Evolutionary conservation across 2,888 invertebrate genomes (phyloP), one percentile per base, ranked within the genome.

Genomic region (Apodemia zela): DNA sequence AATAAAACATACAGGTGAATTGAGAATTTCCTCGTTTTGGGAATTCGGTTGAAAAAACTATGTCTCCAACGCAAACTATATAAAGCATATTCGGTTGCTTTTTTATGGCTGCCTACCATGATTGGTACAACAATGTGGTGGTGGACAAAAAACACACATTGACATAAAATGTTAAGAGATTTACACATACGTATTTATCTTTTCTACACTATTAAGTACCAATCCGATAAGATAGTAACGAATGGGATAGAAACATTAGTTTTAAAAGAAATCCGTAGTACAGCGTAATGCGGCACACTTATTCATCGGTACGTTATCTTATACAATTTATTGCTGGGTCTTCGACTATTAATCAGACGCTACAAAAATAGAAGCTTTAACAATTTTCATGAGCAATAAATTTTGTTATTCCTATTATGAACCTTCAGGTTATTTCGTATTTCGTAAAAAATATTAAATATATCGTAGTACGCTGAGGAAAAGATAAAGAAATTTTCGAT

Each of bases 301-400:
- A 79, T 76, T 88, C 88, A 87, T 85, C 79, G 79, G 79, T 72
- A 74, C 78, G 77, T 79, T 87, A 87, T 87, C 87, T 82, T 71
- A 75, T 71, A 71, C 75, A 80, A 87, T 85, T 81, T 83, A 85
- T 82, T 77, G 76, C 70, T 70, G 77, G 72, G 72, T 79, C 72
- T 71, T 66, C 63, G 73, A 69, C 74, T 73, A 82, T 84, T 81
- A 78, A 80, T 85, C 80, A 82, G 65, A 25, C 65, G 68, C 51
- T 21, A 51, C 51, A 17, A 21, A 21, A 51, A 51, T 51, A 51
- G 13, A 51, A 51, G 21, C 51, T 51, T 51, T 51, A 51, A 51
- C 51, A 51, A 51, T 51, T 38, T 51, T 51, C 51, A 21, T 51
- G 18, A 11, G 51, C 21, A 21, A 51, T 51, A 51, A 51, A 21